Percentiles rank a stretch among this genome's conserved stretches.
phyloP scores from a whole-genome alignment of 2,797 vertebrate species.

The Sebastes jordani region DNA sequence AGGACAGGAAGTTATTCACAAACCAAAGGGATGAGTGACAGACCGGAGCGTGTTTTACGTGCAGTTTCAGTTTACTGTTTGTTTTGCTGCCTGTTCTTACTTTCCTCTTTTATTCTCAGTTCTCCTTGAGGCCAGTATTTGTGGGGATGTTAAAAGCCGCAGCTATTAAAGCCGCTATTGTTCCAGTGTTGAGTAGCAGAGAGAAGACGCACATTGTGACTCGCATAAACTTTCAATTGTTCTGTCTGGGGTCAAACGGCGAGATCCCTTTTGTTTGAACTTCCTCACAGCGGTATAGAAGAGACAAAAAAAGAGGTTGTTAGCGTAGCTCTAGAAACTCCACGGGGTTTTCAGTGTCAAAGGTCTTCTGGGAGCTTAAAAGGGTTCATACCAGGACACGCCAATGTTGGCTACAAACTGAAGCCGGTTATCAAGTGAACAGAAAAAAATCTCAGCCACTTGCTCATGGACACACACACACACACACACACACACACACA shows the following conservation, averaged over 20 bases:
- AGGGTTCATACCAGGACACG: constrained; percentile 42
- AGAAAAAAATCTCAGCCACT: background rate
- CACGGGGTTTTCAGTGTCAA: constrained; percentile 58
- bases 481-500: background rate
- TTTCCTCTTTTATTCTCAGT: constrained; percentile 28
- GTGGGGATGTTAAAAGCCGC: constrained; percentile 57
- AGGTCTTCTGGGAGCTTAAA: constrained; percentile 51
- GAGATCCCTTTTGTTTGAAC: constrained; percentile 84
- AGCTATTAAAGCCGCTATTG: constrained; percentile 74
- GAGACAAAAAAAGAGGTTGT: constrained; percentile 54
- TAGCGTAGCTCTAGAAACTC: constrained; percentile 54
- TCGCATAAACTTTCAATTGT: constrained; percentile 82
- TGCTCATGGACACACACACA: background rate
- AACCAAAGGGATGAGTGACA: constrained; percentile 4
- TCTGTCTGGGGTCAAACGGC: constrained; percentile 79
- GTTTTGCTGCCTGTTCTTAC: constrained; percentile 19
- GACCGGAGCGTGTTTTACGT: background rate
- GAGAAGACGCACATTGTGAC: constrained; percentile 78
- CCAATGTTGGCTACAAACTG: background rate
- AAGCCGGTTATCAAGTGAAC: background rate
- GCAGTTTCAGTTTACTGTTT: constrained; percentile 26
- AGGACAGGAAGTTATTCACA: background rate
- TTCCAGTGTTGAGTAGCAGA: constrained; percentile 60
- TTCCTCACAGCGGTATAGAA: constrained; percentile 59
- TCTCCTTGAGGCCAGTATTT: constrained; percentile 52